Evolutionary conservation across 2,797 vertebrate genomes (phyloP), one percentile per base, ranked within the genome.

Genomic region (Rhynchonycteris naso): DNA sequence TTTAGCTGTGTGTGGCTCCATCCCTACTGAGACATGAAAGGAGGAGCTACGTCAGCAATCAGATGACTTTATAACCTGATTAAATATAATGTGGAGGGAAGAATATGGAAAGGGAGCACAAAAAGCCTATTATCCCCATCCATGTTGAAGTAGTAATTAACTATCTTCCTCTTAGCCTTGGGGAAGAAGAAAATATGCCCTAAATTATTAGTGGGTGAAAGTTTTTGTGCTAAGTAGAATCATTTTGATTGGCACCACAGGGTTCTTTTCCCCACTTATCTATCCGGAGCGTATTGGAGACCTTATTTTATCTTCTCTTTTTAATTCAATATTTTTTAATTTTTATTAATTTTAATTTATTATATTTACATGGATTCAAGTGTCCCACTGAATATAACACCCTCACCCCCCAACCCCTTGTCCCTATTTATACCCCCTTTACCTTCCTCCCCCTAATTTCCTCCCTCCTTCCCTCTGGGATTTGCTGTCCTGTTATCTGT

Each of bases 191-290:
- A 58, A 79, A 66, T 47, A 43, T 81, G 24, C 35, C 35, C 43
- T 75, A 3, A 79, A 18, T 88, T 35, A 61, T 33, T 66, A 22
- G 52, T 72, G 26, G 38, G 88, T 78, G 30, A 26, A 24, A 61
- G 19, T 91, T 90, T 81, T 71, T 93, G 13, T 79, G 65, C 61
- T 78, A 43, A 88, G 56, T 50, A 93, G 19, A 94, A 66, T 82
- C 30, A 61, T 79, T 94, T 88, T 79, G 38, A 86, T 88, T 84
- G 65, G 21, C 15, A 83, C 35, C 87, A 65, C 52, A 54, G 47
- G 86, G 19, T 24, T 56, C 4, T 71, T 43, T 82, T 54, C 69
- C 33, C 21, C 43, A 54, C 63, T 80, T 87, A 68, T 78, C 50
- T 33, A 71, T 80, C 35, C 58, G 69, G 54, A 63, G 76, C 33